phyloP scores from a whole-genome alignment of 2,888 invertebrate species.

The Sphaerophoria taeniata region DNA sequence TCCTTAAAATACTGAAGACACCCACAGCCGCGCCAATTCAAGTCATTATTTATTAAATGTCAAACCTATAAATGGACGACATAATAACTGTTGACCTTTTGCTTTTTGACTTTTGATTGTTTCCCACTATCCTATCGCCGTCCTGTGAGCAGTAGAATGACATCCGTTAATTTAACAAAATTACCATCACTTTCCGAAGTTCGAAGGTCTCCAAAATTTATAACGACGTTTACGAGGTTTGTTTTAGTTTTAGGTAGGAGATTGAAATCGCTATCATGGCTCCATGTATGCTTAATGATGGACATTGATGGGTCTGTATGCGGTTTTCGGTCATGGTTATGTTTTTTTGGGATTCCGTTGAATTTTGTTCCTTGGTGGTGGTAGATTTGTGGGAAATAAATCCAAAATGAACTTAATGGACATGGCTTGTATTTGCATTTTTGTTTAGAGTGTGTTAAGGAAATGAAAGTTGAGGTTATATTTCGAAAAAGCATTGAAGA shows the following conservation, averaged over 20 bases:
- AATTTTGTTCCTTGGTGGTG: conserved; percentile 24
- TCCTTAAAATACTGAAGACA: background rate
- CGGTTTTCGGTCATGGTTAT: background rate
- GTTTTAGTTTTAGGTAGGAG: background rate
- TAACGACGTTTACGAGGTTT: conserved; percentile 7
- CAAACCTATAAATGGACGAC: conserved; percentile 26
- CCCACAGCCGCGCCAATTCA: background rate
- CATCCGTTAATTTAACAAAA: conserved; percentile 27
- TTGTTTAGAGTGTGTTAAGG: conserved; percentile 42
- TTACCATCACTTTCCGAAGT: conserved; percentile 13
- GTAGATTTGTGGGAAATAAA: conserved; percentile 28
- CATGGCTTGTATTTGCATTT: conserved; percentile 41
- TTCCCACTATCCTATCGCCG: background rate
- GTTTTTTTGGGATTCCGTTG: conserved; percentile 34
- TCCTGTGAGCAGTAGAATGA: conserved; percentile 11
- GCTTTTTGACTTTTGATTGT: conserved; percentile 14
- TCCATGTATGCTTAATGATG: background rate
- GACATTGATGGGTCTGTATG: background rate
- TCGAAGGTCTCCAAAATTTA: conserved; percentile 2
- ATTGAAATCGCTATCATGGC: background rate
- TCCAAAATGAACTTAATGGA: background rate
- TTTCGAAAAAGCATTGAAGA: conserved; percentile 1
- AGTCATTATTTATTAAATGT: conserved; percentile 9
- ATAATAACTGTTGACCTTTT: conserved; percentile 25
- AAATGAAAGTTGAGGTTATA: conserved; percentile 60